Percentiles rank a stretch among this genome's conserved stretches.
Conservation (phyloP, 2,797 vertebrate genomes). For the Melanotaenia parkinsoni region DNA sequence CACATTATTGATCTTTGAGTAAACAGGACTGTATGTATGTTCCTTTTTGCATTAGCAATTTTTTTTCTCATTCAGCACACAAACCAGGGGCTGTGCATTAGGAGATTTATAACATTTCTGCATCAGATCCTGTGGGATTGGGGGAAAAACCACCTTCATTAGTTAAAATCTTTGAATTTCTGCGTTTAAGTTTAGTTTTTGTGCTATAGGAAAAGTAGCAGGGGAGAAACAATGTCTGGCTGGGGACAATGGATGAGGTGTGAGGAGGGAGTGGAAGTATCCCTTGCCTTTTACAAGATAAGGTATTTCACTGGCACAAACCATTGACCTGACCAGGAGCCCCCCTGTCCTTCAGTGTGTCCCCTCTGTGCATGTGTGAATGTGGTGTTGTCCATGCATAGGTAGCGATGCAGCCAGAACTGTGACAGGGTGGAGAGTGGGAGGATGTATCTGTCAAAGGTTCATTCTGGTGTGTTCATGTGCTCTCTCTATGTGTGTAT, state of each 20-base stretch:
- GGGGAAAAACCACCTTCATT: not conserved
- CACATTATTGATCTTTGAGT: not conserved
- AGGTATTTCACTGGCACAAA: slow-evolving; percentile 48
- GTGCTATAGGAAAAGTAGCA: not conserved
- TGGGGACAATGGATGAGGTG: slow-evolving; percentile 14
- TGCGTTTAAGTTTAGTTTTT: not conserved
- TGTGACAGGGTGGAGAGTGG: slow-evolving; percentile 59
- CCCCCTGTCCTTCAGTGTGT: slow-evolving; percentile 30
- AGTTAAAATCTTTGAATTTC: not conserved
- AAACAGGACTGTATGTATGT: not conserved
- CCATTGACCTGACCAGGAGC: slow-evolving; percentile 43
- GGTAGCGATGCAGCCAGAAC: slow-evolving; percentile 49
- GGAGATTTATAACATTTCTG: not conserved
- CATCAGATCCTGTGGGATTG: not conserved
- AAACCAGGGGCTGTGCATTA: not conserved
- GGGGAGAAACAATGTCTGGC: not conserved
- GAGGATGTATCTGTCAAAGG: slow-evolving; percentile 68
- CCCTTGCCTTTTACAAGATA: slow-evolving; percentile 45
- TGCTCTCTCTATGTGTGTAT: slow-evolving; percentile 4
- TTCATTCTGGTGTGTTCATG: slow-evolving; percentile 43
- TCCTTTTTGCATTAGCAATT: not conserved
- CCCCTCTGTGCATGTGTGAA: slow-evolving; percentile 23
- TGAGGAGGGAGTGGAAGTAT: slow-evolving; percentile 22
- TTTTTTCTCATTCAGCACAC: not conserved
- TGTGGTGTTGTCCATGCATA: slow-evolving; percentile 34